Evolutionary conservation across 2,797 vertebrate genomes (phyloP), one percentile per base, ranked within the genome.

Genomic region (Diglossa cyanea): DNA sequence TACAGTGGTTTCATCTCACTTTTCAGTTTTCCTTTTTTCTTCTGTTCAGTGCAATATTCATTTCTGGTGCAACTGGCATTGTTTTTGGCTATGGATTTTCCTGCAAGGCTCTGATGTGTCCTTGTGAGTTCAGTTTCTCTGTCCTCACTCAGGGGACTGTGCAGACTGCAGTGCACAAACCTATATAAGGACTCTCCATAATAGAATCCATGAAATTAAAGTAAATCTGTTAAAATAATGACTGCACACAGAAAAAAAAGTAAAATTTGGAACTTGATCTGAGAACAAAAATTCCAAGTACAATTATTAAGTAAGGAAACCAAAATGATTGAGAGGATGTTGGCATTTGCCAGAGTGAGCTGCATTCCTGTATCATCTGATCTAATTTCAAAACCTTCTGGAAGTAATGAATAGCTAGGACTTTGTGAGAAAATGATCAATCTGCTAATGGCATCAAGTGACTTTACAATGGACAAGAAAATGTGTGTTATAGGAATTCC

Each of bases 331-430:
- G 68, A 96, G 76, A 81, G 24, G 33, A 66, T 92, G 65, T 84
- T 78, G 76, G 37, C 79, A 66, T 91, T 95, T 90, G 26, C 66
- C 66, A 8, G 35, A 54, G 50, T 55, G 58, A 83, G n/a, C 50
- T 89, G 60, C 58, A 51, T 85, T 85, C 5, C 19, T 76, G 10
- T 85, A 48, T 76, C 47, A 33, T 77, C 79, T 70, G 66, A 66
- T 94, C 40, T 87, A 92, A 80, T 94, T 96, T 86, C 58, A 76
- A 66, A 94, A 65, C 85, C 66, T 80, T 88, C 76, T 94, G 48
- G 40, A 91, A 93, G n/a, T 90, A 92, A 89, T 83, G 54, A 94
- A 78, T 80, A 86, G 28, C 53, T 60, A 77, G 19, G 45, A 81
- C 66, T 90, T 93, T 65, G 61, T 2, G 1, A 68, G 65, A 91